Conservation (phyloP, 2,113 vertebrate genomes). For the Arothron firmamentum region DNA sequence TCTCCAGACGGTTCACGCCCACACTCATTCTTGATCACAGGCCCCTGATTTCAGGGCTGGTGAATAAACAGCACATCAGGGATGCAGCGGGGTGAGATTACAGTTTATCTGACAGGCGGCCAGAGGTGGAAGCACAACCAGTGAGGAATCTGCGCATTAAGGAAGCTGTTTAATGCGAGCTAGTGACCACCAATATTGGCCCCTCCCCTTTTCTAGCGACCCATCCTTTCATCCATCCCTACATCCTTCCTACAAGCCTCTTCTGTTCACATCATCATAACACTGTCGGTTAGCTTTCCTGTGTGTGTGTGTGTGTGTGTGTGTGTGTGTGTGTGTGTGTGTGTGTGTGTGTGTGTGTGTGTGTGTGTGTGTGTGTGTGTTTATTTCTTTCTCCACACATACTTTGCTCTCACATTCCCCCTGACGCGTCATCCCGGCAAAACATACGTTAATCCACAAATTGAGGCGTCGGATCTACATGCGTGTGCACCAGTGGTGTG, state of each 20-base stretch:
- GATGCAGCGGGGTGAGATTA: neutral
- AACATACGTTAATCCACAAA: conserved; percentile 63
- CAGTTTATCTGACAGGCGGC: neutral
- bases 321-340: neutral
- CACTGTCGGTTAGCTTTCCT: conserved; percentile 5
- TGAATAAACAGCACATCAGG: conserved; percentile 12
- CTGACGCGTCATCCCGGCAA: conserved; percentile 56
- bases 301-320: conserved; percentile 6
- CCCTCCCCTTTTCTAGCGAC: neutral
- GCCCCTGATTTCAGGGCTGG: neutral
- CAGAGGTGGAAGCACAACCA: neutral
- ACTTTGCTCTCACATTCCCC: conserved; percentile 13
- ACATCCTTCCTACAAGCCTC: neutral
- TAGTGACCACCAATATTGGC: neutral
- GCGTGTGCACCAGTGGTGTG: too few relatives aligned
- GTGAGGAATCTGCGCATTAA: too few relatives aligned
- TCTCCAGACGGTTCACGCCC: neutral
- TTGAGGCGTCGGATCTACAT: too few relatives aligned
- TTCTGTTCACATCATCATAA: neutral
- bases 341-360: conserved; percentile 6
- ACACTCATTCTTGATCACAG: conserved; percentile 13
- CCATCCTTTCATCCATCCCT: conserved; percentile 4
- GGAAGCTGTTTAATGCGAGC: too few relatives aligned
- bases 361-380: too few relatives aligned
- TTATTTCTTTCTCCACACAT: too few relatives aligned